These are phyloP conservation scores for Papilio polytes DNA, from an alignment of 1,140 invertebrate genomes.

Conservation along the genomic window DNA sequence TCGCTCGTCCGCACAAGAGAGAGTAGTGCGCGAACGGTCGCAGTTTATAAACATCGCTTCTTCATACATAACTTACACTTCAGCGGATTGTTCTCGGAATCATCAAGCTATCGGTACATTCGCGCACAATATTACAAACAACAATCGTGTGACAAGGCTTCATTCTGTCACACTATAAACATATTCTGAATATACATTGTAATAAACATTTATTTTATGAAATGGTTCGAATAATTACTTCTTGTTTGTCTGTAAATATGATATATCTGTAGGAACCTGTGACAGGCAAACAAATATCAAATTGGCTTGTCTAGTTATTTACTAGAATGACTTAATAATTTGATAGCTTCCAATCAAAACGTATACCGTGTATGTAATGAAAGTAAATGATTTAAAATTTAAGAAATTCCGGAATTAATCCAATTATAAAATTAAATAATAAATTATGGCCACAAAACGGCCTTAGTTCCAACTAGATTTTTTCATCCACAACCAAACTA, in stretches of 20 bases:
- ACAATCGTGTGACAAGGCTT: neutral
- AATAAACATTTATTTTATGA: slow-evolving; percentile 5
- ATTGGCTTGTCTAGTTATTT: neutral
- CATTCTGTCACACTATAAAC: slow-evolving; percentile 8
- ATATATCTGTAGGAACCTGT: neutral
- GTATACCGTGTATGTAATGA: neutral
- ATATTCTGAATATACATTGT: slow-evolving; percentile 13
- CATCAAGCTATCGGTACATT: slow-evolving; percentile 32
- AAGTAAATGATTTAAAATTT: neutral
- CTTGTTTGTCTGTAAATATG: neutral
- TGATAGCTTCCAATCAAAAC: neutral
- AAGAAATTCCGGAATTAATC: neutral
- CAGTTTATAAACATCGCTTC: slow-evolving; percentile 58
- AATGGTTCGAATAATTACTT: slow-evolving; percentile 2
- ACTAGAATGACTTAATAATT: no score
- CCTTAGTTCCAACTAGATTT: neutral
- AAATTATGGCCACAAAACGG: neutral
- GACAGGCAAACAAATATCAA: neutral
- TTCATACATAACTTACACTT: slow-evolving; percentile 47
- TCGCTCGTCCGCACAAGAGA: slow-evolving; percentile 46
- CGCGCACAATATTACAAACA: slow-evolving; percentile 36
- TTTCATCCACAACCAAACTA: neutral
- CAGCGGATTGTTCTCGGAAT: slow-evolving; percentile 44
- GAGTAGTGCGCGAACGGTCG: slow-evolving; percentile 36
- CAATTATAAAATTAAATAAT: neutral